These are phyloP conservation scores for Drosophila sechellia DNA, from an alignment of 1,140 invertebrate genomes.

Conservation along the genomic window DNA sequence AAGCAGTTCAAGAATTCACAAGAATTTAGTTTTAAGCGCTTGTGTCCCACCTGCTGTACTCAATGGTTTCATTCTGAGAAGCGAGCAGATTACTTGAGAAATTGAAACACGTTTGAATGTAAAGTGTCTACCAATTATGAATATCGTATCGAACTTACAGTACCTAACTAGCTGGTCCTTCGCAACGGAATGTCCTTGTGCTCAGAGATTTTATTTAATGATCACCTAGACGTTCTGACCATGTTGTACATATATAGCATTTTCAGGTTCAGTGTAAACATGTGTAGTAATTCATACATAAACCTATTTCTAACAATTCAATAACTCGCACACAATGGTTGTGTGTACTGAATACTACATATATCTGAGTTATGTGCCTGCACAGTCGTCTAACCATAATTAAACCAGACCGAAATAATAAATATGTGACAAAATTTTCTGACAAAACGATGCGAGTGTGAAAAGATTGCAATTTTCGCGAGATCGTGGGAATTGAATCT, in stretches of 20 bases:
- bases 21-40: conserved; percentile 55
- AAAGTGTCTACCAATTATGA: conserved; percentile 67
- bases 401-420: conserved; percentile 30
- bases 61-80: conserved; percentile 50
- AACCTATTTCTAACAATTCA: conserved; percentile 35
- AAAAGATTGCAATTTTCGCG: conserved; percentile 27
- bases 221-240: conserved; percentile 3
- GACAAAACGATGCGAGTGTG: conserved; percentile 24
- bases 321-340: conserved; percentile 31
- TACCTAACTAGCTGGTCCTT: conserved; percentile 19
- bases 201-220: not conserved
- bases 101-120: conserved; percentile 85
- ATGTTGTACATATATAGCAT: conserved; percentile 15
- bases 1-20: conserved; percentile 15
- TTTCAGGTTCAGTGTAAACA: conserved; percentile 20
- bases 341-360: conserved; percentile 23
- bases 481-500: conserved; percentile 38
- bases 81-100: conserved; percentile 65
- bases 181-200: conserved; percentile 3
- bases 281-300: conserved; percentile 35
- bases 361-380: conserved; percentile 28
- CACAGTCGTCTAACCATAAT: conserved; percentile 28
- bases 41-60: conserved; percentile 72
- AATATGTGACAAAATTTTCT: conserved; percentile 22
- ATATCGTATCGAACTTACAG: conserved; percentile 68